phyloP scores from a whole-genome alignment of 1,140 invertebrate species.

The Maniola jurtina region DNA sequence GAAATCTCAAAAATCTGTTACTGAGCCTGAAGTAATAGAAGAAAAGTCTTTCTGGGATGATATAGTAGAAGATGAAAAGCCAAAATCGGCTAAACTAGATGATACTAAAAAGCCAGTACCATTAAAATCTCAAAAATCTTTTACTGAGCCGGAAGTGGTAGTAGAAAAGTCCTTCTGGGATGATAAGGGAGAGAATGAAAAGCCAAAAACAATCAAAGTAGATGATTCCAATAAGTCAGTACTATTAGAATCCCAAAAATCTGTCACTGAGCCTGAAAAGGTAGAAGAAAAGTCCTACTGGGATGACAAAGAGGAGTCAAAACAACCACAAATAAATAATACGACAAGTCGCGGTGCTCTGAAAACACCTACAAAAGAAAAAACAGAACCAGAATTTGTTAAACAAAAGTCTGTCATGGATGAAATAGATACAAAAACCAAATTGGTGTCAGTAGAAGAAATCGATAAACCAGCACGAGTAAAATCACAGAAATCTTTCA shows the following conservation, averaged over 20 bases:
- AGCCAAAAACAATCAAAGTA: too few species aligned
- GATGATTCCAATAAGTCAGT: too few species aligned
- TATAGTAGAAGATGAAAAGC: not conserved
- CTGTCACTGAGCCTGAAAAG: slow-evolving; percentile 43
- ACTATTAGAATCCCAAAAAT: slow-evolving; percentile 38
- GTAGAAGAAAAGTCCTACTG: slow-evolving; percentile 59
- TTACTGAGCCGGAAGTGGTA: too few species aligned
- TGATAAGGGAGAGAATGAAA: too few species aligned
- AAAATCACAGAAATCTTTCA: slow-evolving; percentile 47
- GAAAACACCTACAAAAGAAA: slow-evolving; percentile 29
- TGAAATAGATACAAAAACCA: slow-evolving; percentile 38
- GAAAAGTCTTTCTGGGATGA: slow-evolving; percentile 59
- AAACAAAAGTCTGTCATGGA: slow-evolving; percentile 54
- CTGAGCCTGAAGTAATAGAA: slow-evolving; percentile 60
- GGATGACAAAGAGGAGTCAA: slow-evolving; percentile 46
- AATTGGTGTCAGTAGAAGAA: slow-evolving; percentile 34
- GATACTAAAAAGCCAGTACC: too few species aligned
- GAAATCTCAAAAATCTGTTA: slow-evolving; percentile 47
- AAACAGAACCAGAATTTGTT: slow-evolving; percentile 47
- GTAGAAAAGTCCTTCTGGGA: too few species aligned
- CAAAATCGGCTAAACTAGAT: too few species aligned
- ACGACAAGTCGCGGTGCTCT: slow-evolving; percentile 18
- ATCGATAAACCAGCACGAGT: slow-evolving; percentile 31
- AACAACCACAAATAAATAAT: slow-evolving; percentile 24
- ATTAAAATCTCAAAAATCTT: too few species aligned